Conservation (phyloP, 2,797 vertebrate species). For the Brachymystax lenok region DNA sequence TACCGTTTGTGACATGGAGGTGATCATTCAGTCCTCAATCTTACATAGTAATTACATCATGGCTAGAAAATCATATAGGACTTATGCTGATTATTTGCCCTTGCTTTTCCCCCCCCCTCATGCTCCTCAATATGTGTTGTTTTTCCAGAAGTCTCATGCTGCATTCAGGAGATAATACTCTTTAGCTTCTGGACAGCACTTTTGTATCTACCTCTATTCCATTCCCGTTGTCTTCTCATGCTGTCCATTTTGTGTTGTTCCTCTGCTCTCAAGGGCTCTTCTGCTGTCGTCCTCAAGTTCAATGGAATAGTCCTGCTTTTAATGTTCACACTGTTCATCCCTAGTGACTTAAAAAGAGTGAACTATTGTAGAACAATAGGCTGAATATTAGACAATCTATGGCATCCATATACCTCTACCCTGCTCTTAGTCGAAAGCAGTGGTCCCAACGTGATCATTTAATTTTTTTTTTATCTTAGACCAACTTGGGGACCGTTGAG, state of each 20-base stretch:
- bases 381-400: background rate
- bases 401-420: background rate
- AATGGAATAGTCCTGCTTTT: slow-evolving; percentile 23
- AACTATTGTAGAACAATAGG: too few species aligned
- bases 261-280: slow-evolving; percentile 23
- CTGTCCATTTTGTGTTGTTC: slow-evolving; percentile 23
- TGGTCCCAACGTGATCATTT: slow-evolving; percentile 24
- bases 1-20: too few species aligned
- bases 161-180: background rate
- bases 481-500: background rate
- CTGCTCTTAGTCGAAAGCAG: slow-evolving; percentile 45
- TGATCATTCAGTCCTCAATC: too few species aligned
- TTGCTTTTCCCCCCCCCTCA: background rate
- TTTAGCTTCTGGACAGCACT: slow-evolving; percentile 8
- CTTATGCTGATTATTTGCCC: slow-evolving; percentile 14
- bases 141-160: slow-evolving; percentile 1
- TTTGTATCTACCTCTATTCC: slow-evolving; percentile 26
- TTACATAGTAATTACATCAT: too few species aligned
- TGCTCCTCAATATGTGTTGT: slow-evolving; percentile 15
- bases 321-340: slow-evolving; percentile 12
- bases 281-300: slow-evolving; percentile 13
- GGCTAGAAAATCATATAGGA: background rate
- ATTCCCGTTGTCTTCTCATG: slow-evolving; percentile 26
- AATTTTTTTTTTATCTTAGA: too few species aligned
- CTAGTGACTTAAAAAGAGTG: background rate